Evolutionary conservation across 2,113 vertebrate genomes (phyloP), one percentile per base, ranked within the genome.

Genomic region (Bostrychus sinensis): DNA sequence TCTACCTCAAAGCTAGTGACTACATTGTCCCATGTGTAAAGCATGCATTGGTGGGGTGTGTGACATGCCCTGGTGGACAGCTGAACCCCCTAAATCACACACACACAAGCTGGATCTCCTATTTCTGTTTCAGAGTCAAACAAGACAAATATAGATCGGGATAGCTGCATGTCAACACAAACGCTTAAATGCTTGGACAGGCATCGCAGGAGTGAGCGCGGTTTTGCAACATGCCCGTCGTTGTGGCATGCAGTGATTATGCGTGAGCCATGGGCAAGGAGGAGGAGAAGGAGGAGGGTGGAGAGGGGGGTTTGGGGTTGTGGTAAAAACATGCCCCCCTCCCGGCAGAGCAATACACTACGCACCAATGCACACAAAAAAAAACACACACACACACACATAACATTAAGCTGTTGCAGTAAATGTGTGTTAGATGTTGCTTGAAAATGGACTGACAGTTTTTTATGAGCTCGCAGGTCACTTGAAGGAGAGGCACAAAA

Each of bases 51-150:
- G 67, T 69, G 73, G 79, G 86, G 86, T 80, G 86, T 86, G 86
- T 93, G 91, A 92, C 92, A 89, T 51, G 85, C 89, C 89, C 68
- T 62, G 16, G 81, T 72, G 88, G 92, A 94, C 95, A 96, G 95
- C 93, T 96, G 95, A 89, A 90, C 75, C 68, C 78, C 83, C 81
- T 91, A 93, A 92, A 94, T 91, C 91, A 89, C 34, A 51, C 60
- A 34, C 71, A 62, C 46, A 28, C 63, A 58, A 83, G 84, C 91
- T 90, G 90, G 85, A 51, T 56, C 69, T 80, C 59, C 91, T 89
- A 85, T 92, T 91, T 90, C 94, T 94, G 91, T 92, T 89, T 90
- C 87, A 86, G 85, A 90, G 89, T 83, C 81, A 78, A 86, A 84
- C 84, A 77, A 82, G 89, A 92, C 77, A 88, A 79, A 94, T 88